Base-by-base conservation (phyloP, 2,113 vertebrate genomes). In the Polyodon spathula region DNA sequence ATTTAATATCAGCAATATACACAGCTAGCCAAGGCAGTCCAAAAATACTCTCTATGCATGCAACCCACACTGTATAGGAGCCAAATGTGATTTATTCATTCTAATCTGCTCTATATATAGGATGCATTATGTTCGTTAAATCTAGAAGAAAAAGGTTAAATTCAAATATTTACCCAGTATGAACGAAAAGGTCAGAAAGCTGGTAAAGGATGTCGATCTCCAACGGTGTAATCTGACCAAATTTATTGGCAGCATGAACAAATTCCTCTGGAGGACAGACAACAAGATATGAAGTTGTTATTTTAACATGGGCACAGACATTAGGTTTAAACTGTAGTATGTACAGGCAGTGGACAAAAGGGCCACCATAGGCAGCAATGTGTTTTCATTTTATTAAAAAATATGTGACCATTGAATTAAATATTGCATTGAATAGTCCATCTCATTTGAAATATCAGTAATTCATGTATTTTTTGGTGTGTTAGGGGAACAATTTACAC, bases 141-240 rank as follows among this genome's bases (percentile, higher is more conserved):
- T 17, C 14, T 55, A 41, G 8, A 56, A 17, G 37, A 27, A 15
- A 42, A 0, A 51, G 11, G 64, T 9, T 48, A 14, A 51, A 65
- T 53, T 2, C 7, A 58, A 75, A 68, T 44, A 72, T 68, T 90
- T 92, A 97, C 94, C 94, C 94, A 40, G 93, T 91, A 69, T 91
- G 92, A 65, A 85, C 89, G 77, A 93, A 90, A 63, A 95, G 86
- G 60, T 92, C 90, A 46, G 84, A 76, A 5, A 96, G 89, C 63
- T 93, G 93, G 75, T 89, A 97, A 4, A 97, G 82, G 73, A 96
- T 97, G 83, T 95, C 90, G 60, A 96, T 89, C 83, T 97, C 94
- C 82, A 96, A 71, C 0, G 93, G 94, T 54, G 91, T 96, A 67
- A 96, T 86, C 84, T 99, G 96, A 76, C 94, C 94, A 78, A 96